Base-by-base conservation (phyloP, 92 coral and sea anemone genomes). In the Bergia puertoricense region DNA sequence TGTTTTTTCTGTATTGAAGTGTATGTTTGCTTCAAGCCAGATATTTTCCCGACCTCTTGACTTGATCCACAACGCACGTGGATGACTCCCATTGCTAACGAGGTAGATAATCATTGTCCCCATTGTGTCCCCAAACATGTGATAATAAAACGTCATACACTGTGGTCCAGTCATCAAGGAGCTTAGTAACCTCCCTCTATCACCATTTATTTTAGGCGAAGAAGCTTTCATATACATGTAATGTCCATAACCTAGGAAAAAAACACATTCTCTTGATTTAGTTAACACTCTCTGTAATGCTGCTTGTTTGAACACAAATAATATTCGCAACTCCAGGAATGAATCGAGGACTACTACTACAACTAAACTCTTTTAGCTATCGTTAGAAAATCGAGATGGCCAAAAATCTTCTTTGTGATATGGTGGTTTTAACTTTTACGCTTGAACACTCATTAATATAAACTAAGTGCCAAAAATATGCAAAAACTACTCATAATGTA, bases 121-220 rank as follows among this genome's bases (percentile, higher is more conserved):
- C 8, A 74, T 74, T 39, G 0, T n/a, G 15, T 38, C 44, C 2
- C 78, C 78, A 8, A 74, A 38, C 78, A 74, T 74, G 2, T 74
- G 78, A 74, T 74, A 74, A 20, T 74, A 74, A 40, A 74, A 74
- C 78, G 38, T 39, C 78, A 74, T 74, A 11, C 78, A 74, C 22
- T 74, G 46, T 74, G 78, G 78, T 38, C 78, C 78, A 39, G 40
- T 74, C 22, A 74, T 74, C 46, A 16, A 39, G 22, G 78, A 20
- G n/a, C 78, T 74, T 40, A 39, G 45, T 10, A 74, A 74, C 48
- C 78, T 74, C 5, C 46, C 78, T 40, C 11, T 74, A 39, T 39
- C 46, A 10, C 78, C 48, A 2, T 11, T 7, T 3, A 14, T 39
- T 13, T 23, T 22, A 20, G 78, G 46, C 48, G 20, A 10, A 37